These are phyloP conservation scores for Paratrypauchen microcephalus DNA, from an alignment of 2,797 vertebrate genomes.

Conservation along the genomic window DNA sequence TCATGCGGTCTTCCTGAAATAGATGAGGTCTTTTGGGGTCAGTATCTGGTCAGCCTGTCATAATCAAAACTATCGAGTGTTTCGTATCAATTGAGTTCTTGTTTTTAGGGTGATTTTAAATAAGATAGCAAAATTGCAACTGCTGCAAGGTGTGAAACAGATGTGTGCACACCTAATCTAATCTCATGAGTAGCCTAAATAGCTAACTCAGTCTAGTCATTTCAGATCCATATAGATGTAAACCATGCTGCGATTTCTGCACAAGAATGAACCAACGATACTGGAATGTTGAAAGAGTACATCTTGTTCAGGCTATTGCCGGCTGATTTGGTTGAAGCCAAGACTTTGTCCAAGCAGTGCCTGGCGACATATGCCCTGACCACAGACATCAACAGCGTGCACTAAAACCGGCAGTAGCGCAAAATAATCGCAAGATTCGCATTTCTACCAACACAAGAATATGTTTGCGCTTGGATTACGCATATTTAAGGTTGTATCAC, in stretches of 20 bases:
- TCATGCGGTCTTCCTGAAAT: background rate
- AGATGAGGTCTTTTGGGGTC: constrained; percentile 3
- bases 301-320: constrained; percentile 20
- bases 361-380: constrained; percentile 54
- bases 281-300: background rate
- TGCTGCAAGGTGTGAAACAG: background rate
- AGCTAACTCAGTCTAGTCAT: constrained; percentile 28
- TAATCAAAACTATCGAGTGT: background rate
- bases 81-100: background rate
- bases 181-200: constrained; percentile 5
- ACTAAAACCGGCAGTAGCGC: constrained; percentile 6
- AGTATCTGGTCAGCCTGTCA: background rate
- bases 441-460: background rate
- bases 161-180: background rate
- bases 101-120: background rate
- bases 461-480: background rate
- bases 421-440: background rate
- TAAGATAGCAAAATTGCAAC: background rate
- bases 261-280: background rate
- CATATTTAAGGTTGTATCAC: constrained; percentile 36
- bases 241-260: background rate
- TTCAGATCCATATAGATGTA: too few species aligned
- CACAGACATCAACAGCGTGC: constrained; percentile 21
- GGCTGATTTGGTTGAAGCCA: constrained; percentile 37
- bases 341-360: constrained; percentile 53